phyloP scores from a whole-genome alignment of 2,113 vertebrate species.

The Boulengeromyrus knoepffleri region DNA sequence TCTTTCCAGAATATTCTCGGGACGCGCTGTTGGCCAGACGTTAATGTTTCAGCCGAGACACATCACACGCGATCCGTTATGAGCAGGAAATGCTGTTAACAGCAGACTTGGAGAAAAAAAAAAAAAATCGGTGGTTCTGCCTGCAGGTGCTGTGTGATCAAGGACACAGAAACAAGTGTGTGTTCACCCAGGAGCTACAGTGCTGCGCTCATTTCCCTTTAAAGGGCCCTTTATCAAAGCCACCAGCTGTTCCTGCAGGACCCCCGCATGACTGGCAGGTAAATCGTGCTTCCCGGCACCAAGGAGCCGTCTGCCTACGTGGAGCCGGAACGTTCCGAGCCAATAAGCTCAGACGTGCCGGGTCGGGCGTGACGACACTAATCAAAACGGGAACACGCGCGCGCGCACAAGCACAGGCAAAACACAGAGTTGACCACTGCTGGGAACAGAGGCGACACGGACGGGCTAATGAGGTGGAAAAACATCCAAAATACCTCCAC shows the following conservation, averaged over 20 bases:
- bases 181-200: background rate
- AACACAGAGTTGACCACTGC: background rate
- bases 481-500: background rate
- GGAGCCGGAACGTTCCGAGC: background rate
- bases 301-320: background rate
- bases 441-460: background rate
- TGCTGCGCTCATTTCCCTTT: background rate
- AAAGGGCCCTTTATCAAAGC: conserved; percentile 10
- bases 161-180: background rate
- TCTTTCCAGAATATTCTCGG: background rate
- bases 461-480: background rate
- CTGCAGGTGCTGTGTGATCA: background rate
- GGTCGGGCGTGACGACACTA: background rate
- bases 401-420: background rate
- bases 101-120: background rate
- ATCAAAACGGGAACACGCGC: background rate
- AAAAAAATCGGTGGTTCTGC: background rate
- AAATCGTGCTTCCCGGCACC: background rate
- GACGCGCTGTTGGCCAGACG: background rate
- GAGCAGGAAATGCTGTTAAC: background rate
- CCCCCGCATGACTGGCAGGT: background rate
- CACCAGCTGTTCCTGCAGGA: conserved; percentile 9
- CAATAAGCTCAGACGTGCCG: background rate
- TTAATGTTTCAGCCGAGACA: background rate
- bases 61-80: background rate